Conservation (phyloP, 2,888 invertebrate species). For the Callimorpha dominula region DNA sequence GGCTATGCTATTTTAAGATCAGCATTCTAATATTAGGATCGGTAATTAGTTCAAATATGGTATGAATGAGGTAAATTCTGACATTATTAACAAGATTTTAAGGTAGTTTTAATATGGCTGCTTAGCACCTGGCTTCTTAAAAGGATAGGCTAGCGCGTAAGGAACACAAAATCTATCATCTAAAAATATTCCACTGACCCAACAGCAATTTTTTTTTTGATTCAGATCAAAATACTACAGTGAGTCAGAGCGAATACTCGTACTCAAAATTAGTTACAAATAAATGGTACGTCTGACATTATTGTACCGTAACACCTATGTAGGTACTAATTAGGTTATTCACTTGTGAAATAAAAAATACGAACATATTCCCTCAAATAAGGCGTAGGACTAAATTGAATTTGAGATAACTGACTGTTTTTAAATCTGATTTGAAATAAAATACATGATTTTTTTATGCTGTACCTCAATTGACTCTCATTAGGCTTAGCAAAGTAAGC, state of each 20-base stretch:
- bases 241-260: too few relatives aligned
- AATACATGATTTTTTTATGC: background rate
- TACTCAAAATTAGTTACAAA: too few relatives aligned
- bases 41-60: background rate
- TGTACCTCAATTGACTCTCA: background rate
- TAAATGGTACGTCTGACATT: background rate
- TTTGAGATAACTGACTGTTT: background rate
- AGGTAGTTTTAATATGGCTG: too few relatives aligned
- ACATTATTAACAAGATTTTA: too few relatives aligned
- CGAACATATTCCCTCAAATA: background rate
- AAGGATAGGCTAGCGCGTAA: too few relatives aligned
- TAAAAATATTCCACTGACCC: too few relatives aligned
- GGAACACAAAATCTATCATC: too few relatives aligned
- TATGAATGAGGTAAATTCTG: background rate
- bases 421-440: background rate
- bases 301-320: background rate
- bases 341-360: background rate
- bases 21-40: too few relatives aligned
- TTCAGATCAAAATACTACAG: too few relatives aligned
- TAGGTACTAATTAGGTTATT: background rate
- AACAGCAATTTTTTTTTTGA: too few relatives aligned
- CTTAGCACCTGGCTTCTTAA: too few relatives aligned
- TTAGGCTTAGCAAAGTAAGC: slow-evolving; percentile 13
- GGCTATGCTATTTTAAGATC: too few relatives aligned
- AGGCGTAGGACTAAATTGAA: background rate